Base-by-base conservation (phyloP, 2,888 invertebrate genomes). In the Conchocele bisecta region DNA sequence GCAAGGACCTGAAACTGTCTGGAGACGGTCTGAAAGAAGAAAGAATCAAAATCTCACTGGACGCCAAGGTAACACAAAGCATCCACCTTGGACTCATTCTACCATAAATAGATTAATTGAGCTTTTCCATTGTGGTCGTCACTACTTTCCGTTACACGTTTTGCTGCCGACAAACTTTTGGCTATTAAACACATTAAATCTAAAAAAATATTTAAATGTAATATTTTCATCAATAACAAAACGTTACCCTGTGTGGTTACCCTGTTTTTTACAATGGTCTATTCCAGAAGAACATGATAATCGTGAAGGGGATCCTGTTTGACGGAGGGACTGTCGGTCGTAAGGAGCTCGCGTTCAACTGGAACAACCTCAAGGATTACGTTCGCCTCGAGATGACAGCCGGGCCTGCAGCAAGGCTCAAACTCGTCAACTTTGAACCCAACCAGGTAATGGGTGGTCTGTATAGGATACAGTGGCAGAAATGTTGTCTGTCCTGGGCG, bases 331-430 rank as follows among this genome's bases (percentile, higher is more conserved):
- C 74, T 7, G 63, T 89, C 9, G 90, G 90, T 0, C 59, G 76
- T 1, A 81, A 85, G 29, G 89, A 89, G 68, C 33, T 91, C 6
- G 74, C 75, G 20, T 69, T 90, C 9, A 57, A 64, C 6, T 90
- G 86, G 86, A 79, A 78, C 3, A 77, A 81, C 9, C 73, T 90
- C 42, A 78, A 79, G 24, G 89, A 89, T 46, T 87, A 84, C 63
- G 78, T 90, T 7, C 65, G 86, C 11, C 60, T 89, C 20, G 86
- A 88, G 44, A 71, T 90, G 66, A 69, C 83, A 2, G 86, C 89
- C 5, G 91, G 91, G 13, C 87, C 87, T 4, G 88, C 90, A 1
- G 70, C 84, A 17, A 77, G 83, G 33, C 64, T 91, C 7, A 73
- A 73, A n/a, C 60, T 89, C 3, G 81, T 83, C 11, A 84, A 81